These are phyloP conservation scores for Diceros bicornis DNA, from an alignment of 2,797 vertebrate species.

Conservation along the genomic window DNA sequence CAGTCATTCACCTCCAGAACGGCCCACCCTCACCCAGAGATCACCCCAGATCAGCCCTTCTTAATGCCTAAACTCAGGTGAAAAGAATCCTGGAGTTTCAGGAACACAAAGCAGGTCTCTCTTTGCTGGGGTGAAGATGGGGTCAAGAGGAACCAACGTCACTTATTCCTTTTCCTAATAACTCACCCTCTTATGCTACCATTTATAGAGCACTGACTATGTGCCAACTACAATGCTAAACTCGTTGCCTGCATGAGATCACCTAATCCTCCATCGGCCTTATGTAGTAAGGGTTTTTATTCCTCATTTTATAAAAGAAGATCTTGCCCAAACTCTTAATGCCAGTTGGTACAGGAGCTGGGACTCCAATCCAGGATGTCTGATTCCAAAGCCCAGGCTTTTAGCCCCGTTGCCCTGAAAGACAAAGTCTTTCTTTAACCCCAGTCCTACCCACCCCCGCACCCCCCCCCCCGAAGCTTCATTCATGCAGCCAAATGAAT, in stretches of 20 bases:
- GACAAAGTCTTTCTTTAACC: neutral
- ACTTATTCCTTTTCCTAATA: conserved; percentile 5
- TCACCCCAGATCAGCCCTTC: neutral
- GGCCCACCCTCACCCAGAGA: neutral
- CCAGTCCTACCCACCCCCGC: neutral
- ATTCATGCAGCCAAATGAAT: neutral
- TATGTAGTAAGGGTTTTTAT: neutral
- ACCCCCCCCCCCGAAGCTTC: neutral
- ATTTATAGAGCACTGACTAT: neutral
- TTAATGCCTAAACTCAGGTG: neutral
- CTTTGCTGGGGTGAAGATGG: neutral
- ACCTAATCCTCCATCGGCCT: neutral
- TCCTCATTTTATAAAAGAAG: neutral
- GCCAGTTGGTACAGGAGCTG: neutral
- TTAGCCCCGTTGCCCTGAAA: neutral
- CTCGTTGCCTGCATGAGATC: neutral
- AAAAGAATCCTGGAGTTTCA: neutral
- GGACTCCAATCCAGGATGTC: neutral
- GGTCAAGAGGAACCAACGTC: neutral
- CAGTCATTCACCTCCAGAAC: neutral
- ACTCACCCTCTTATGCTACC: neutral
- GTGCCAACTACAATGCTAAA: neutral
- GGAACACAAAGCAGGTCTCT: neutral
- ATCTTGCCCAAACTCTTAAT: neutral
- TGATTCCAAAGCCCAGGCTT: neutral